These are phyloP conservation scores for Ectemnius lituratus DNA, from an alignment of 2,888 invertebrate species.

Conservation along the genomic window DNA sequence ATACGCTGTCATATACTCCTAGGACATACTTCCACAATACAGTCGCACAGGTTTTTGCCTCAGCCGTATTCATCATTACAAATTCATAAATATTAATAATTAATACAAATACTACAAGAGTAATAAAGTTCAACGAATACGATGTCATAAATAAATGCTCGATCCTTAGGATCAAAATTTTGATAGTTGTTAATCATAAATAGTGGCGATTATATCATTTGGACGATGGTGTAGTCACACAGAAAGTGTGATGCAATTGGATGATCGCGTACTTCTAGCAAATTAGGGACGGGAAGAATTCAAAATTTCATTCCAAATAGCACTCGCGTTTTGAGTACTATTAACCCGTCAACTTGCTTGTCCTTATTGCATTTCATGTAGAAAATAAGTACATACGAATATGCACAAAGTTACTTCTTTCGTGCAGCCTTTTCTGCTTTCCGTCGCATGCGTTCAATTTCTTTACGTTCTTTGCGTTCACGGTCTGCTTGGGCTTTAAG, in stretches of 20 bases:
- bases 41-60: constrained; percentile 27
- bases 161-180: constrained; percentile 28
- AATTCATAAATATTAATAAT: constrained; percentile 44
- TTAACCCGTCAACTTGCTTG: constrained; percentile 14
- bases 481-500: constrained; percentile 87
- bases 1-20: constrained; percentile 29
- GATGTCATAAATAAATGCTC: constrained; percentile 57
- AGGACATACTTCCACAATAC: constrained; percentile 24
- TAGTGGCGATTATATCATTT: constrained; percentile 11
- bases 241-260: background rate
- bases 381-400: constrained; percentile 39
- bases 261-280: constrained; percentile 1
- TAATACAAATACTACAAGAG: constrained; percentile 52
- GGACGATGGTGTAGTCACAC: no score
- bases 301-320: constrained; percentile 38
- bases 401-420: constrained; percentile 74
- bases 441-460: constrained; percentile 89
- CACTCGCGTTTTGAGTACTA: constrained; percentile 38
- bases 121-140: constrained; percentile 45
- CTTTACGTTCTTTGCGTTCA: constrained; percentile 91
- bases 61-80: constrained; percentile 27
- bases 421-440: constrained; percentile 91
- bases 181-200: constrained; percentile 28
- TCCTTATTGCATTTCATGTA: constrained; percentile 38
- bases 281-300: constrained; percentile 46